phyloP scores from a whole-genome alignment of 2,888 invertebrate species.

The Morpho helenor region DNA sequence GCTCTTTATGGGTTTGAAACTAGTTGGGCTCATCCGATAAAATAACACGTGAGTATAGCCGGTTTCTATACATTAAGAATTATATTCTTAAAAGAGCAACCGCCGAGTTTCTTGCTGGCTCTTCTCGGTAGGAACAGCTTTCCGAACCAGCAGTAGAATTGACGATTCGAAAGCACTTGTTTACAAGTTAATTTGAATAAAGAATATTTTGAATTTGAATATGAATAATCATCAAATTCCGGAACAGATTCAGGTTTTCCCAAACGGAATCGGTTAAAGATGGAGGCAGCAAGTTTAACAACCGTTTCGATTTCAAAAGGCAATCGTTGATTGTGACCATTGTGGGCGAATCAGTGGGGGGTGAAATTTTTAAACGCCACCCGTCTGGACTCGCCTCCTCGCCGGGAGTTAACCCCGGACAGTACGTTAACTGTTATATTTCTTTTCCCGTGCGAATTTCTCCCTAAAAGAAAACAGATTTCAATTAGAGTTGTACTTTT shows the following conservation, averaged over 20 bases:
- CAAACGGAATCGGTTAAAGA: conserved; percentile 28
- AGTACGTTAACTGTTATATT: conserved; percentile 24
- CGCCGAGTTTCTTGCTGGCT: too few species aligned
- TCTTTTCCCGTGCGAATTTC: conserved; percentile 12
- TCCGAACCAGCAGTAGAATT: too few species aligned
- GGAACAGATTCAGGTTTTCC: conserved; percentile 16
- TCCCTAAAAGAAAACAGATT: neutral
- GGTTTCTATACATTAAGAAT: too few species aligned
- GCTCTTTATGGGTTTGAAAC: too few species aligned
- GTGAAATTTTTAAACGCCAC: conserved; percentile 75
- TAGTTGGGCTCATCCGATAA: too few species aligned
- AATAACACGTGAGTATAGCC: too few species aligned
- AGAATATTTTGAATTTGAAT: too few species aligned
- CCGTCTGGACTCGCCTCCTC: conserved; percentile 39
- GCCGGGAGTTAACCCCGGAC: conserved; percentile 28
- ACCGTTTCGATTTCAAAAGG: conserved; percentile 76
- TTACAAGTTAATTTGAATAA: too few species aligned
- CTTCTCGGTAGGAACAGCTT: too few species aligned
- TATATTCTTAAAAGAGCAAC: too few species aligned
- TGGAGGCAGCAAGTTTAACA: conserved; percentile 48
- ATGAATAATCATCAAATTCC: conserved; percentile 15
- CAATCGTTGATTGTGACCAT: conserved; percentile 73
- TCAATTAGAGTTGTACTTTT: conserved; percentile 4
- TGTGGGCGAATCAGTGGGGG: conserved; percentile 63
- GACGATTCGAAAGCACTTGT: too few species aligned